Base-by-base conservation (phyloP, 2,113 vertebrate genomes). In the Ophiodon elongatus region DNA sequence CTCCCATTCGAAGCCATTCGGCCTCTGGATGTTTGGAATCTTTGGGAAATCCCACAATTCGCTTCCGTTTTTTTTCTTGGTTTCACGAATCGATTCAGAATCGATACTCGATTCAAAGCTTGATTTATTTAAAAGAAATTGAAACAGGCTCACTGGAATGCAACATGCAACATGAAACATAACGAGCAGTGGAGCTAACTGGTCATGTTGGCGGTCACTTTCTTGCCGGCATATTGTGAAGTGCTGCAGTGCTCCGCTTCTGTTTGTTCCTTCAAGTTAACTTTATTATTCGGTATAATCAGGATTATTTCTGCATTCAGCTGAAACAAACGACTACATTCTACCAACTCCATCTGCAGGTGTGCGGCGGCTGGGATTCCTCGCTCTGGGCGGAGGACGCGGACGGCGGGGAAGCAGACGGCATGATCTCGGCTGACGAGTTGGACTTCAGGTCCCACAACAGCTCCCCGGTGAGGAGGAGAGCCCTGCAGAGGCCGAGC, bases 381-480 rank as follows among this genome's bases (percentile, higher is more conserved):
- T 85, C 91, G 3, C 88, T 93, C 3, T 95, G 93, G 89, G 88
- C 91, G 0, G 95, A 94, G 68, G 93, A 92, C 19, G 86, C 89
- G 77, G 94, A 93, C 9, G 71, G 64, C 64, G 37, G 82, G 31
- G 91, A 90, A 17, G 85, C 84, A 68, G 90, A 82, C n/a, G 13
- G 50, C 41, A 8, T 29, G 59, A 68, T 68, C 29, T 41, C 88
- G 29, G 76, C 77, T 39, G 92, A 94, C 33, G 90, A 92, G 47
- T 73, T 90, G 85, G 94, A 94, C 73, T 91, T 72, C 78, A 77
- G 93, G 35, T 95, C 94, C 33, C 90, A 94, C 82, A 94, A 92
- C 91, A 94, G 90, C 84, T 95, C 94, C 43, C 94, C 94, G 0
- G 90, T 94, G 66, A 91, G 87, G 70, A 91, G 90, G 73, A 88